Conservation (phyloP, 1,140 invertebrate species). For the Procambarus virginalis region DNA sequence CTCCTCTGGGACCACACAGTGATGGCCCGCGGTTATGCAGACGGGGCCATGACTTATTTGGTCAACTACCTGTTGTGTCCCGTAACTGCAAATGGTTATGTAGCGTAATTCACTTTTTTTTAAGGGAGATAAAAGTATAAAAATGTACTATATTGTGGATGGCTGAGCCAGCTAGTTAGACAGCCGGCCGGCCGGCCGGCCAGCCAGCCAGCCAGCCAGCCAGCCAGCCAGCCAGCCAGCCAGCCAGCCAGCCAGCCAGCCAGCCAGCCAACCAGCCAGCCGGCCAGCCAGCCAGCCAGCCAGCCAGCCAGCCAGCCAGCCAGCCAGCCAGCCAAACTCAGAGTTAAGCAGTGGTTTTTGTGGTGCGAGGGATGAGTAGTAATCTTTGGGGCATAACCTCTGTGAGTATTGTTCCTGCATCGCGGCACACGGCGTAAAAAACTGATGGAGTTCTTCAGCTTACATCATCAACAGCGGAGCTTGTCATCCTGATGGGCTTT, state of each 20-base stretch:
- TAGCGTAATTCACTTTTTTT: constrained; percentile 13
- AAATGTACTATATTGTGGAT: background rate
- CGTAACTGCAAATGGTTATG: constrained; percentile 13
- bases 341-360: background rate
- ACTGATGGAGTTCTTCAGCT: background rate
- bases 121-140: background rate
- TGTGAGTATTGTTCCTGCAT: background rate
- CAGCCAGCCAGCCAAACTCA: background rate
- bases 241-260: background rate
- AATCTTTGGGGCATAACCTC: background rate
- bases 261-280: background rate
- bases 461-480: too few relatives aligned
- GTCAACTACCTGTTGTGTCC: constrained; percentile 3
- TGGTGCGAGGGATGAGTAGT: background rate
- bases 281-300: background rate
- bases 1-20: background rate
- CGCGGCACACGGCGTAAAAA: background rate
- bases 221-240: background rate
- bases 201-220: background rate
- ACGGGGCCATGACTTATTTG: background rate
- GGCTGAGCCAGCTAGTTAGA: background rate
- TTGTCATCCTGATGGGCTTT: too few relatives aligned
- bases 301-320: background rate
- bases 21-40: background rate
- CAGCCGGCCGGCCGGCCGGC: too few relatives aligned